Percentiles rank a stretch among this genome's conserved stretches.
Evolutionary conservation across 2,888 invertebrate genomes (phyloP).

Genomic region (Phytoseiulus persimilis): DNA sequence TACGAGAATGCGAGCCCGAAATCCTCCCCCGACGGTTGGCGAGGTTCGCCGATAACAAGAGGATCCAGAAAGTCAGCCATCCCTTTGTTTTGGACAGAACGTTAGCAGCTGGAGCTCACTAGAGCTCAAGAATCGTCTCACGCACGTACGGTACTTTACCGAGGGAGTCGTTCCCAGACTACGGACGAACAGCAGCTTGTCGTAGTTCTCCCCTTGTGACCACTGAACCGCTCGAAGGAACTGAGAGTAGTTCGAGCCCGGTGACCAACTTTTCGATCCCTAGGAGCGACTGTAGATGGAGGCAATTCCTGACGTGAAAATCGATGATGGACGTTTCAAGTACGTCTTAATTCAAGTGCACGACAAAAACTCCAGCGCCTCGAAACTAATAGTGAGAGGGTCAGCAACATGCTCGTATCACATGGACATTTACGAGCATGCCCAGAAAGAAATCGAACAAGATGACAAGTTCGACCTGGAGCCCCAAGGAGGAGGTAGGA

Average conservation of each 20-base stretch:
- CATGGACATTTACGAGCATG: constrained; percentile 28
- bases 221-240: background rate
- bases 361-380: background rate
- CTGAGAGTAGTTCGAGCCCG: too few relatives aligned
- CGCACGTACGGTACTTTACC: too few relatives aligned
- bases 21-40: background rate
- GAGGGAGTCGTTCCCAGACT: too few relatives aligned
- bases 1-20: background rate
- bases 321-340: constrained; percentile 36
- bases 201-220: background rate
- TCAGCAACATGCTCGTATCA: constrained; percentile 17
- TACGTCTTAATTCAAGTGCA: constrained; percentile 26
- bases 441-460: constrained; percentile 15
- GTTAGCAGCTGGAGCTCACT: background rate
- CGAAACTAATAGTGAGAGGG: constrained; percentile 31
- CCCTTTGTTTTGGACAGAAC: background rate
- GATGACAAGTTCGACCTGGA: constrained; percentile 16
- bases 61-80: too few relatives aligned
- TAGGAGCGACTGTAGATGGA: background rate
- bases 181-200: background rate
- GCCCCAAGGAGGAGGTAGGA: constrained; percentile 10
- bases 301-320: constrained; percentile 34
- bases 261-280: too few relatives aligned
- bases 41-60: too few relatives aligned
- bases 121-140: background rate